These are phyloP conservation scores for Encarsia formosa DNA, from an alignment of 2,888 invertebrate species.

Conservation along the genomic window DNA sequence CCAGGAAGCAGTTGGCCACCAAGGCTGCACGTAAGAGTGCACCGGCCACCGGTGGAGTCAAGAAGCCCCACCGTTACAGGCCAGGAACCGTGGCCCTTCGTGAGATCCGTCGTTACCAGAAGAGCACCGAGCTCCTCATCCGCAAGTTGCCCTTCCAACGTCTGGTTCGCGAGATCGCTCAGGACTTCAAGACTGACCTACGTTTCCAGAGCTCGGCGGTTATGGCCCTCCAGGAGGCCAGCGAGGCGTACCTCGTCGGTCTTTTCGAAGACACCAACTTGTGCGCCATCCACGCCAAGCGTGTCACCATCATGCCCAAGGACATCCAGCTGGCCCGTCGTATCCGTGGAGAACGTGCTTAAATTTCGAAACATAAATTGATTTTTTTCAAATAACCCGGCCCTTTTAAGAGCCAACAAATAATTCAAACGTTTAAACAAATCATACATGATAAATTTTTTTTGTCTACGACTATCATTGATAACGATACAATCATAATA, in stretches of 20 bases:
- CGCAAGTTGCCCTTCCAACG: slow-evolving; percentile 11
- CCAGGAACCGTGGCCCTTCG: slow-evolving; percentile 10
- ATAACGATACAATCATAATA: too few species aligned
- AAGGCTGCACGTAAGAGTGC: slow-evolving; percentile 8
- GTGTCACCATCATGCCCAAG: slow-evolving; percentile 97
- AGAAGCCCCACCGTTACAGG: slow-evolving; percentile 11
- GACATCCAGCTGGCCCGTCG: slow-evolving; percentile 75
- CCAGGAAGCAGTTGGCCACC: not conserved
- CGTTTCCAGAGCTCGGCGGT: slow-evolving; percentile 10
- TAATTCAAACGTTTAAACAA: too few species aligned
- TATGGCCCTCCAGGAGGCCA: slow-evolving; percentile 4
- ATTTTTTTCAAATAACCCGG: too few species aligned
- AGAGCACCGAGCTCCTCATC: slow-evolving; percentile 7
- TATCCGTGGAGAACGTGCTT: too few species aligned
- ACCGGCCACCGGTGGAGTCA: slow-evolving; percentile 7
- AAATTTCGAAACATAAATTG: too few species aligned
- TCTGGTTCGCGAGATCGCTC: slow-evolving; percentile 7
- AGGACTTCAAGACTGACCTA: slow-evolving; percentile 8
- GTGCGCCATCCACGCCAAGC: slow-evolving; percentile 95
- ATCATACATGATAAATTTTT: too few species aligned
- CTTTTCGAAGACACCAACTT: slow-evolving; percentile 96
- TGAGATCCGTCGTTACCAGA: slow-evolving; percentile 7
- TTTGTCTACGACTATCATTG: too few species aligned
- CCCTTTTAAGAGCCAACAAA: too few species aligned
- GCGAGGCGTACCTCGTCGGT: slow-evolving; percentile 85